Conservation (phyloP, 2,113 vertebrate species). For the Chaetura pelagica region DNA sequence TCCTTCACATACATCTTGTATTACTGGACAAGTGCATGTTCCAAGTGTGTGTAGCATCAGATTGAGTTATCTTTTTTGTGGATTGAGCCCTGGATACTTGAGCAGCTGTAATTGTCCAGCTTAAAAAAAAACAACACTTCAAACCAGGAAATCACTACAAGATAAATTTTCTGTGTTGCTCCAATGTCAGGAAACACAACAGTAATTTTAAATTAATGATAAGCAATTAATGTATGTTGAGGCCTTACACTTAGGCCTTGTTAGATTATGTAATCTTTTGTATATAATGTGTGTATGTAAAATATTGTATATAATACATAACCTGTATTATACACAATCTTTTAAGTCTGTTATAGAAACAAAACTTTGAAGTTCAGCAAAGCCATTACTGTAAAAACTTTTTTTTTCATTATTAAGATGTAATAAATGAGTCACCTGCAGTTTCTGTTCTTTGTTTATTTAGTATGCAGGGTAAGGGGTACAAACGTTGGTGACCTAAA, state of each 20-base stretch:
- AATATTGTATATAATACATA: no score
- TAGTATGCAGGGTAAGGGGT: neutral
- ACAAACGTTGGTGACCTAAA: neutral
- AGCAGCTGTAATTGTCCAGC: neutral
- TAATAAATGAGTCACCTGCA: no score
- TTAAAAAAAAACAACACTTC: neutral
- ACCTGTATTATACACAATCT: neutral
- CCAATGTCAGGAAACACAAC: neutral
- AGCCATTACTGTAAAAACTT: neutral
- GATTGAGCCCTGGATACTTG: neutral
- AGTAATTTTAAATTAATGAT: neutral
- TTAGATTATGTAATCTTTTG: no score
- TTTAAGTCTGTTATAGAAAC: neutral
- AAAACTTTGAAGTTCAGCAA: neutral
- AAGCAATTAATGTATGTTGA: neutral
- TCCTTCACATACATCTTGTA: accelerated
- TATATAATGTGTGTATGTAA: no score
- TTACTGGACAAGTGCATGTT: no score
- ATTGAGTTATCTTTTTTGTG: neutral
- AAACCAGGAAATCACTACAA: neutral
- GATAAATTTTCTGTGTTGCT: neutral
- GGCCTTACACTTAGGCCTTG: neutral
- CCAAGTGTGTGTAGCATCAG: neutral
- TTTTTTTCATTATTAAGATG: neutral
- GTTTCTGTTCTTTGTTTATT: neutral